phyloP scores from a whole-genome alignment of 2,888 invertebrate genomes.

The Toxonevra muliebris region DNA sequence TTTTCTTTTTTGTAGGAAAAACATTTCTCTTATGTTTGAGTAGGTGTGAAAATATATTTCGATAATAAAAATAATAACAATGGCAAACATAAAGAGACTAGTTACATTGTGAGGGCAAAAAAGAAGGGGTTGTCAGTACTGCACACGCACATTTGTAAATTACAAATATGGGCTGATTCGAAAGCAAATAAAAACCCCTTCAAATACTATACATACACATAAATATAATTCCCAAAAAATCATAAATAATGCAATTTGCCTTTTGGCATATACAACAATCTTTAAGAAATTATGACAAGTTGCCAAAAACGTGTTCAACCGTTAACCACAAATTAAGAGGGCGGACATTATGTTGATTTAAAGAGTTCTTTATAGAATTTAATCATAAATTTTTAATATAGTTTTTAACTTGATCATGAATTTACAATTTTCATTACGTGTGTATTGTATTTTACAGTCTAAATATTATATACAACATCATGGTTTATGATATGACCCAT shows the following conservation, averaged over 20 bases:
- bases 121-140: conserved; percentile 19
- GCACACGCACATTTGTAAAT: conserved; percentile 18
- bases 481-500: conserved; percentile 65
- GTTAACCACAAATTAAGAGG: conserved; percentile 41
- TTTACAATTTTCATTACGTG: too few relatives aligned
- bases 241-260: conserved; percentile 52
- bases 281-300: neutral
- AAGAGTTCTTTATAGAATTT: conserved; percentile 8
- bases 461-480: conserved; percentile 35
- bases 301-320: conserved; percentile 23
- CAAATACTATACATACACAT: conserved; percentile 35
- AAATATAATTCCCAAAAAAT: conserved; percentile 17
- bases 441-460: conserved; percentile 22
- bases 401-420: neutral
- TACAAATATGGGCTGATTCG: conserved; percentile 28
- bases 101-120: conserved; percentile 21
- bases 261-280: conserved; percentile 32
- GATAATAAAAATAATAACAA: conserved; percentile 42
- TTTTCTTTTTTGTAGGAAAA: conserved; percentile 8
- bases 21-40: conserved; percentile 47
- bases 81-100: conserved; percentile 25
- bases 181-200: conserved; percentile 37
- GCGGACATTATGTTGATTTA: conserved; percentile 22
- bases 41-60: conserved; percentile 62
- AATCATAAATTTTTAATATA: conserved; percentile 6